Conservation (phyloP, 1,140 invertebrate species). For the Hormaphis cornu region DNA sequence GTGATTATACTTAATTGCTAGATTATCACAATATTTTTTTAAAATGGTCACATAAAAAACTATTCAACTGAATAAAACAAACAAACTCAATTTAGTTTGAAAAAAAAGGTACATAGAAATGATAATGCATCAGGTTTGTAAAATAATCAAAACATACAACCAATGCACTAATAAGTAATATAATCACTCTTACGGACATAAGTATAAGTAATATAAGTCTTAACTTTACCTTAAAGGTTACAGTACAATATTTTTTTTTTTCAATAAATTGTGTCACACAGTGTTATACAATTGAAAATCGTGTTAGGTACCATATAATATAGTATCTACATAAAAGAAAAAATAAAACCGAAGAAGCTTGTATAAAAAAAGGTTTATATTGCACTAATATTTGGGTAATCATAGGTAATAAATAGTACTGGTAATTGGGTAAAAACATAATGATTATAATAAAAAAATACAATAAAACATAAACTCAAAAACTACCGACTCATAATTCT, state of each 20-base stretch:
- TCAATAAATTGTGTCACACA: too few relatives aligned
- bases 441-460: neutral
- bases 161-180: neutral
- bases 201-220: too few relatives aligned
- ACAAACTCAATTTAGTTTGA: neutral
- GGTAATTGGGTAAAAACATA: neutral
- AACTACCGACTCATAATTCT: neutral
- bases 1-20: neutral
- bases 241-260: too few relatives aligned
- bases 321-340: too few relatives aligned
- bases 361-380: neutral
- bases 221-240: too few relatives aligned
- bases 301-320: too few relatives aligned
- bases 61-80: neutral
- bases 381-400: slow-evolving; percentile 26
- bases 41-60: neutral
- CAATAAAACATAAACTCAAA: too few relatives aligned
- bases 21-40: slow-evolving; percentile 9
- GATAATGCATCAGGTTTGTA: too few relatives aligned
- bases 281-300: too few relatives aligned
- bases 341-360: too few relatives aligned
- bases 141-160: too few relatives aligned
- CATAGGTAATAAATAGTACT: neutral
- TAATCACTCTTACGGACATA: neutral
- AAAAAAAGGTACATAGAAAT: neutral